Conservation (phyloP, 30 jellyfish, hydroid and myxozoan genomes). For the Morbakka virulenta region DNA sequence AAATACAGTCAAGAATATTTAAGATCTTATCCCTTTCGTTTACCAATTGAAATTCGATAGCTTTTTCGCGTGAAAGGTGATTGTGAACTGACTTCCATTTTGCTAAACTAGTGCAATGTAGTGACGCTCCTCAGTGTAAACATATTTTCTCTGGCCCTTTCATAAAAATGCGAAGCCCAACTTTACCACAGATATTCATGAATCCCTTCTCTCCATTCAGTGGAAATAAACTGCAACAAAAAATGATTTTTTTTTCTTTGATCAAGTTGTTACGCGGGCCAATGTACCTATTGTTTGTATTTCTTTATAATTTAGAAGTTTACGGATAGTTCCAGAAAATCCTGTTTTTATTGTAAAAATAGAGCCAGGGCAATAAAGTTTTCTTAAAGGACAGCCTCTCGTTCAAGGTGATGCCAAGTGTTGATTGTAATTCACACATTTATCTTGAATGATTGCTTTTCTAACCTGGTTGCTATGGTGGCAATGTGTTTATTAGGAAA, state of each 20-base stretch:
- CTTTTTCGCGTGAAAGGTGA: constrained; percentile 10
- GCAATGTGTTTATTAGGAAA: no score
- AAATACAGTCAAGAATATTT: constrained; percentile 29
- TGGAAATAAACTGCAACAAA: constrained; percentile 19
- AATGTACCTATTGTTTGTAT: no score
- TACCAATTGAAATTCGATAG: constrained; percentile 14
- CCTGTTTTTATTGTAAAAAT: no score
- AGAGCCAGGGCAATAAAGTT: no score
- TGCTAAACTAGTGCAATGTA: background rate
- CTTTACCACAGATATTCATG: constrained; percentile 13
- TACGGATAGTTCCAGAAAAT: no score
- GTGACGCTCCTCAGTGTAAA: background rate
- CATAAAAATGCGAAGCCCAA: constrained; percentile 9
- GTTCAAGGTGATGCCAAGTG: no score
- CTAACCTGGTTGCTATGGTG: no score
- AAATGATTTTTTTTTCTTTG: constrained; percentile 4
- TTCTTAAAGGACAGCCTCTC: no score
- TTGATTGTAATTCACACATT: no score
- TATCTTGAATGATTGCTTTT: no score
- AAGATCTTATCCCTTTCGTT: constrained; percentile 26
- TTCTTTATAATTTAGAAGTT: no score
- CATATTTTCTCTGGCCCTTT: constrained; percentile 20
- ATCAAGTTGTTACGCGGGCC: no score
- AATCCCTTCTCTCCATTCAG: constrained; percentile 16
- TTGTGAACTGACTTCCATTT: constrained; percentile 17